A percentile compares a stretch with the other conserved stretches of the same genome.
phyloP scores from a whole-genome alignment of 2,888 invertebrate genomes.

The Sinohyriopsis cumingii region DNA sequence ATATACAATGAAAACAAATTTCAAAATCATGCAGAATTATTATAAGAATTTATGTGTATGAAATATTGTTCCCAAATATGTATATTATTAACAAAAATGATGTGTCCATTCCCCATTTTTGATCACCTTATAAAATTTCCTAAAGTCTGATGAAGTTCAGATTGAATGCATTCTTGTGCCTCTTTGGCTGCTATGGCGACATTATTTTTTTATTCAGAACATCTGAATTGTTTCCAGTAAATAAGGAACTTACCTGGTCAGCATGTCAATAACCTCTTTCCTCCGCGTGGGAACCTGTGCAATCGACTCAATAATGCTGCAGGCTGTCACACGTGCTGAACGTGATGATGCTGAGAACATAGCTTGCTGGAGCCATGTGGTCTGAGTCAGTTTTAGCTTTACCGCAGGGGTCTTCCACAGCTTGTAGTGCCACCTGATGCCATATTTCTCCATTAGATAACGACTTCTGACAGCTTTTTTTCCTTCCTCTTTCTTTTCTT shows the following conservation, averaged over 20 bases:
- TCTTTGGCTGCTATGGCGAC: too few species aligned
- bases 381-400: constrained; percentile 65
- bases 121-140: too few species aligned
- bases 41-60: too few species aligned
- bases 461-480: constrained; percentile 67
- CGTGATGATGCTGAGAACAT: constrained; percentile 93
- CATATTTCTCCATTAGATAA: constrained; percentile 85
- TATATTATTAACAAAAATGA: too few species aligned
- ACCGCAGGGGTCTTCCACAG: constrained; percentile 62
- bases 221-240: neutral
- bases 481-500: constrained; percentile 30
- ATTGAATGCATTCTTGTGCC: neutral
- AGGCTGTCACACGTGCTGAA: constrained; percentile 89
- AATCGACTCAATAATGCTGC: constrained; percentile 88
- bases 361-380: constrained; percentile 91
- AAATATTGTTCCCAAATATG: too few species aligned
- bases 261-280: constrained; percentile 84
- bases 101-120: too few species aligned
- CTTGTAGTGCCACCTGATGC: constrained; percentile 79
- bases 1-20: too few species aligned
- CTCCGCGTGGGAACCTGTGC: constrained; percentile 78
- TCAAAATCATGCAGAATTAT: too few species aligned
- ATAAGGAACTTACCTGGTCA: constrained; percentile 82
- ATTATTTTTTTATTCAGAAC: neutral
- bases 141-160: too few species aligned